Conservation (phyloP, 2,888 invertebrate species). For the Slavum lentiscoides region DNA sequence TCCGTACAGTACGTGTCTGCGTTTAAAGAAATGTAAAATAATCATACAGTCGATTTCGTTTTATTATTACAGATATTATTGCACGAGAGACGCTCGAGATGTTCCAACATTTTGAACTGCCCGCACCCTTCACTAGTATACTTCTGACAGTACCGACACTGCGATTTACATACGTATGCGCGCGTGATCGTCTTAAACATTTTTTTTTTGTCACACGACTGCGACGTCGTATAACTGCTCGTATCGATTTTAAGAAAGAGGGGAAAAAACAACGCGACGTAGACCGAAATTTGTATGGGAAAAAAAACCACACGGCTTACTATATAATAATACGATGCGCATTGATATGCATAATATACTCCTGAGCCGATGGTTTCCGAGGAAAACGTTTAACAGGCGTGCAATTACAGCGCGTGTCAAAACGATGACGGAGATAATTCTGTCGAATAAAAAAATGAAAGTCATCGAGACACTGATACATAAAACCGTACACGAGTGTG, state of each 20-base stretch:
- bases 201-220: too few species aligned
- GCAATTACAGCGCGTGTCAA: neutral
- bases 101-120: too few species aligned
- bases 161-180: neutral
- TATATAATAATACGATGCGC: neutral
- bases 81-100: too few species aligned
- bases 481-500: neutral
- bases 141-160: neutral
- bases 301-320: neutral
- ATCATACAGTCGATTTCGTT: too few species aligned
- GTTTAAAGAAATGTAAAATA: too few species aligned
- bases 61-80: too few species aligned
- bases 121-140: too few species aligned
- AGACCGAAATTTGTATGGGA: neutral
- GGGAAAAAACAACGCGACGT: neutral
- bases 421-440: slow-evolving; percentile 17
- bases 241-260: too few species aligned
- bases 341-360: neutral
- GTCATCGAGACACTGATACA: neutral
- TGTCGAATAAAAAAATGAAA: neutral
- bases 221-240: too few species aligned
- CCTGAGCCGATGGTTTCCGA: neutral
- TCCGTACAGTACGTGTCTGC: too few species aligned
- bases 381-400: slow-evolving; percentile 16
- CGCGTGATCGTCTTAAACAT: too few species aligned